Evolutionary conservation across 2,797 vertebrate genomes (phyloP).

Genomic region (Sebastiscus tertius): DNA sequence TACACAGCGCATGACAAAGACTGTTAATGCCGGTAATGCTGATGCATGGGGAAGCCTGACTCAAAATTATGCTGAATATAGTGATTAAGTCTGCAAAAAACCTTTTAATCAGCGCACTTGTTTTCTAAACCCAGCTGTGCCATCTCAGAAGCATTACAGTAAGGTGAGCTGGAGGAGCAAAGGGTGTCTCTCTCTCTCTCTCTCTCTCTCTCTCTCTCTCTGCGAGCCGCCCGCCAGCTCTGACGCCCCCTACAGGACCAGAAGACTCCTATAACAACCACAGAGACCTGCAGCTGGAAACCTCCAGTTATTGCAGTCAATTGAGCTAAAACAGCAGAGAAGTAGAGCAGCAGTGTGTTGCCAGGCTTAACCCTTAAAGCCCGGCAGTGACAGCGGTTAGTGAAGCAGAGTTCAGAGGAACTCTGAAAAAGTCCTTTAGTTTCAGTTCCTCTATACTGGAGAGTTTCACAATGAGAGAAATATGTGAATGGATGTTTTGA

Average conservation of each 20-base stretch:
- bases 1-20: not conserved
- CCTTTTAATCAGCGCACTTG: conserved; percentile 22
- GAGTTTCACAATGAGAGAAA: conserved; percentile 26
- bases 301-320: conserved; percentile 26
- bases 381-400: not conserved
- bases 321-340: conserved; percentile 35
- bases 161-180: conserved; percentile 31
- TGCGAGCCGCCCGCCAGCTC: conserved; percentile 46
- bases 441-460: conserved; percentile 30
- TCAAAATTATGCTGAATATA: not conserved
- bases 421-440: not conserved
- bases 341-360: not conserved
- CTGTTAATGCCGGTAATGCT: not conserved
- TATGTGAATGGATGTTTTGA: conserved; percentile 14
- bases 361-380: conserved; percentile 24
- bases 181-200: not conserved
- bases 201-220: not conserved
- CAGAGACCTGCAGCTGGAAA: conserved; percentile 33
- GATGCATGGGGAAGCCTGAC: not conserved
- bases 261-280: conserved; percentile 8
- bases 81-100: conserved; percentile 20
- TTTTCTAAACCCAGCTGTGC: conserved; percentile 37
- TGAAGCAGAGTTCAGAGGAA: not conserved
- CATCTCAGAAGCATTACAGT: conserved; percentile 2
- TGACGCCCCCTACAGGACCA: conserved; percentile 73